These are phyloP conservation scores for Ceratina australensis DNA, from an alignment of 1,140 invertebrate species.

Conservation along the genomic window DNA sequence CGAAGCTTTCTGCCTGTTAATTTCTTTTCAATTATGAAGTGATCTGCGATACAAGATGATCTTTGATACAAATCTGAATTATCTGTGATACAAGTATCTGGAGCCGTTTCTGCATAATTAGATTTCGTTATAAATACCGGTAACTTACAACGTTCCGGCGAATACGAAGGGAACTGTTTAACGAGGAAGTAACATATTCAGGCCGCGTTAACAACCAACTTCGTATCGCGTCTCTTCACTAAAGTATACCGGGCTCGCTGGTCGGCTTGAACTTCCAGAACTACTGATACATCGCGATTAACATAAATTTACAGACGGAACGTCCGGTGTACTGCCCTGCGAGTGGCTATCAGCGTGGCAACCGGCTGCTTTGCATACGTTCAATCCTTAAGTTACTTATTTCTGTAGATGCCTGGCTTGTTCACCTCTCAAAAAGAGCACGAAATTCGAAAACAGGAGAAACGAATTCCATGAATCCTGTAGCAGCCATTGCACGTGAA, in stretches of 20 bases:
- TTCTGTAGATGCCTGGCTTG: constrained; percentile 47
- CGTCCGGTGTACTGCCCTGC: constrained; percentile 73
- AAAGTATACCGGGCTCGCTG: constrained; percentile 38
- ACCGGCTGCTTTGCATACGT: constrained; percentile 73
- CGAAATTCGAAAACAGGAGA: too few species aligned
- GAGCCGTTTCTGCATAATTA: too few species aligned
- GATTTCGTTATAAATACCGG: too few species aligned
- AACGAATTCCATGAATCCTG: too few species aligned
- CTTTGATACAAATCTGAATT: too few species aligned
- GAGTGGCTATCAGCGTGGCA: constrained; percentile 74
- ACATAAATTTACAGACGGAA: constrained; percentile 77
- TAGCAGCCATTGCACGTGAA: too few species aligned
- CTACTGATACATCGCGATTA: constrained; percentile 77
- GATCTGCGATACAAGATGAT: too few species aligned
- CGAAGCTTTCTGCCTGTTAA: too few species aligned
- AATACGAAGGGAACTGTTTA: background rate
- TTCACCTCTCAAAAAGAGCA: too few species aligned
- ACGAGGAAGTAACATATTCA: constrained; percentile 10
- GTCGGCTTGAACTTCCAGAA: constrained; percentile 64
- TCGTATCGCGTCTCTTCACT: constrained; percentile 17
- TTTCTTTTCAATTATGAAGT: too few species aligned
- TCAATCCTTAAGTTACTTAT: constrained; percentile 73
- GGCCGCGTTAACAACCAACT: constrained; percentile 19
- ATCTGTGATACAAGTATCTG: too few species aligned
- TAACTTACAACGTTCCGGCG: background rate